phyloP scores from a whole-genome alignment of 23 tunicate genomes.

The Phallusia fumigata region DNA sequence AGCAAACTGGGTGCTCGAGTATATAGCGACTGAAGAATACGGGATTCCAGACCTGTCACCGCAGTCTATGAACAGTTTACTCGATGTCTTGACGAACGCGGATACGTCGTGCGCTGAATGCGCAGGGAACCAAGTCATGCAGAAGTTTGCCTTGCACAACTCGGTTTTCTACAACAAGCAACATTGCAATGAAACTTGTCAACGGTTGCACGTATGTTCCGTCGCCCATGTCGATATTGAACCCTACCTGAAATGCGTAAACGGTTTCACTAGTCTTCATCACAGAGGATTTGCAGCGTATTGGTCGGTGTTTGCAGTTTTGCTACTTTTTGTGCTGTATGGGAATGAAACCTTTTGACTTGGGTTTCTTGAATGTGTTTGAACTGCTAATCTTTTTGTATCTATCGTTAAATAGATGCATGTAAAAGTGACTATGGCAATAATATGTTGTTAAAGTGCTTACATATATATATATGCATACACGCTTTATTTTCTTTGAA shows the following conservation, averaged over 20 bases:
- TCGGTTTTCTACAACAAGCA: slow-evolving; percentile 42
- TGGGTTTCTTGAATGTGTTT: too few relatives aligned
- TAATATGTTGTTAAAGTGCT: too few relatives aligned
- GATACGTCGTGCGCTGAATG: slow-evolving; percentile 18
- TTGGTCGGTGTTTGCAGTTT: not conserved
- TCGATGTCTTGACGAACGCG: slow-evolving; percentile 12
- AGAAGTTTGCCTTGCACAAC: slow-evolving; percentile 27
- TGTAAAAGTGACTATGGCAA: too few relatives aligned
- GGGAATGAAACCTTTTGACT: too few relatives aligned
- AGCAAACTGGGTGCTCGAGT: slow-evolving; percentile 57
- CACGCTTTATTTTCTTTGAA: too few relatives aligned
- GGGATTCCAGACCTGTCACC: slow-evolving; percentile 36
- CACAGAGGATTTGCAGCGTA: not conserved
- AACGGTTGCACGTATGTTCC: slow-evolving; percentile 39
- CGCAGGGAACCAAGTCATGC: slow-evolving; percentile 6
- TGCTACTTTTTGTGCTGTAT: too few relatives aligned
- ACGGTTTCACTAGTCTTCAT: not conserved
- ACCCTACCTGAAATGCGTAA: slow-evolving; percentile 4
- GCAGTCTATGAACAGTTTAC: slow-evolving; percentile 20
- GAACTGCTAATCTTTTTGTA: too few relatives aligned
- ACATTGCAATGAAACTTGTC: slow-evolving; percentile 35
- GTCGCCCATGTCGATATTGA: slow-evolving; percentile 6
- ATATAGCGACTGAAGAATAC: slow-evolving; percentile 58
- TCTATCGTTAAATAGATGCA: too few relatives aligned
- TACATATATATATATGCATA: too few relatives aligned